Evolutionary conservation across 2,888 invertebrate species (phyloP).

Genomic region (Caenorhabditis angaria): DNA sequence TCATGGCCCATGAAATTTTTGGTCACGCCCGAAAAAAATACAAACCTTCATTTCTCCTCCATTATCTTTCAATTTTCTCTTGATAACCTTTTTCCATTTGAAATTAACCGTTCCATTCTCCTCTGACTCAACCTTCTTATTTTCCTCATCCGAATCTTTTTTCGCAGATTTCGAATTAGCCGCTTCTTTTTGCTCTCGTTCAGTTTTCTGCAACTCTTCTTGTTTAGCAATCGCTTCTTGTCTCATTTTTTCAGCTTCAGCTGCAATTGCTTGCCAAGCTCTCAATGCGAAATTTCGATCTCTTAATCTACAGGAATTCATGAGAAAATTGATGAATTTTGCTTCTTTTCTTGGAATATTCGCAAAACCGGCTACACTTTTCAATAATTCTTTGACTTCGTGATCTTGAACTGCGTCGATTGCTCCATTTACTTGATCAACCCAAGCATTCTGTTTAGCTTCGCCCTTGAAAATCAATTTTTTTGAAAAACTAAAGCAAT

Average conservation of each 20-base stretch:
- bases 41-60: constrained; percentile 57
- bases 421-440: constrained; percentile 71
- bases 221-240: constrained; percentile 41
- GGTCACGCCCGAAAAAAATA: not conserved
- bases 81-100: constrained; percentile 63
- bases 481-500: no score
- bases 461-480: constrained; percentile 73
- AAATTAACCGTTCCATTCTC: constrained; percentile 25
- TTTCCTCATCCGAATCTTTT: not conserved
- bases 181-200: constrained; percentile 28
- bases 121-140: constrained; percentile 1
- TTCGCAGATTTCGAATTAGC: not conserved
- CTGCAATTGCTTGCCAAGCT: constrained; percentile 60
- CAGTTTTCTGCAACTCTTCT: constrained; percentile 37
- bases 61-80: constrained; percentile 55
- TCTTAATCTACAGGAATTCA: constrained; percentile 53
- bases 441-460: constrained; percentile 75
- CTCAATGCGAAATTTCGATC: constrained; percentile 46
- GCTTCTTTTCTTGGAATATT: constrained; percentile 69
- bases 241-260: constrained; percentile 58
- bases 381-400: constrained; percentile 56
- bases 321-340: constrained; percentile 70
- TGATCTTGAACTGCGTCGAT: constrained; percentile 60
- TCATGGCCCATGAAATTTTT: not conserved
- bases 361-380: constrained; percentile 52